Evolutionary conservation across 2,113 vertebrate species (phyloP), one percentile per base, ranked within the genome.

Genomic region (Labrus mixtus): DNA sequence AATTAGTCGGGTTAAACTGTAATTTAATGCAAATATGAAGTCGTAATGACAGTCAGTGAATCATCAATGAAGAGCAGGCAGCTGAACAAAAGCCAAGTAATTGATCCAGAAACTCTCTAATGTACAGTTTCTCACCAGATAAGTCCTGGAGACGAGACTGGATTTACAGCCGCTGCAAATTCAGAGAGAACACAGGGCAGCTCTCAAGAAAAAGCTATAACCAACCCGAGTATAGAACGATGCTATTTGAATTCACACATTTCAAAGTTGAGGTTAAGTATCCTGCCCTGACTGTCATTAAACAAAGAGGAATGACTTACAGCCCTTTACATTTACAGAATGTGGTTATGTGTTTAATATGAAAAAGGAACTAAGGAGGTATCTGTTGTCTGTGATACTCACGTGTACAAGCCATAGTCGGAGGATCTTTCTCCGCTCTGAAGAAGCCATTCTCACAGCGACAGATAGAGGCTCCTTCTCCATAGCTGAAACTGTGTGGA

Each of bases 11-110:
- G 94, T 95, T 96, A 96, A 97, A 96, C 95, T 95, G 95, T 96
- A 95, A 97, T 98, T 97, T 96, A 96, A 98, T 96, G 97, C 95
- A 96, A 96, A 96, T 96, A 96, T 96, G 96, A 96, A 96, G 94
- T 95, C 93, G 79, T 96, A 97, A 98, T 96, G 95, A 96, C 94
- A 95, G 85, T 87, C 94, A 91, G 94, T 97, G 96, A 97, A 96
- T 97, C 95, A 96, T 95, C 95, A 93, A 90, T 93, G 92, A 94
- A 95, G 95, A 96, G 92, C 93, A 95, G 92, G 95, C 95, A 88
- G 94, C 94, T 90, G 93, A 96, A 96, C 93, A 95, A 96, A 90
- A 95, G 95, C 91, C 84, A 92, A 87, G 95, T 95, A 95, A 97
- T 97, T 96, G 94, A 96, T 96, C 96, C 93, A 94, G 94, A 78